phyloP scores from a whole-genome alignment of 2,113 vertebrate genomes.

The Talpa occidentalis region DNA sequence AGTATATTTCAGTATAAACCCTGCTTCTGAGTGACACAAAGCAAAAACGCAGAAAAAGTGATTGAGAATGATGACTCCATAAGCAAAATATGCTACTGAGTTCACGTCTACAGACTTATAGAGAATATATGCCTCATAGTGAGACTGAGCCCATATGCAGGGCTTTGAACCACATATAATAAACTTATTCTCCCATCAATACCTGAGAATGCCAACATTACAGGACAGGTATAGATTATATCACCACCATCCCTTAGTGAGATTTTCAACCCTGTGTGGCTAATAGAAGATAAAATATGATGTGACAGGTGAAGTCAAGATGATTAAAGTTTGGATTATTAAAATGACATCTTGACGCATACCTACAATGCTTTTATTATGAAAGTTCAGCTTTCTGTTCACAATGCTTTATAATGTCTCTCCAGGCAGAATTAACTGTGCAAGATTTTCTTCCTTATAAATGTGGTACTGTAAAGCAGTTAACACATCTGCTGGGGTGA shows the following conservation, averaged over 20 bases:
- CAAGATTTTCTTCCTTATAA: slow-evolving; percentile 45
- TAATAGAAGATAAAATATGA: slow-evolving; percentile 66
- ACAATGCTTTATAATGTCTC: slow-evolving; percentile 42
- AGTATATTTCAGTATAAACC: slow-evolving; percentile 23
- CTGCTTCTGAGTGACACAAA: slow-evolving; percentile 37
- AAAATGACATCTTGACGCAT: slow-evolving; percentile 63
- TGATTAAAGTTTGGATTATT: slow-evolving; percentile 68
- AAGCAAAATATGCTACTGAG: background rate
- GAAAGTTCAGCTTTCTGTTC: slow-evolving; percentile 56
- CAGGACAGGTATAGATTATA: slow-evolving; percentile 38
- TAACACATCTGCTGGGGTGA: slow-evolving; percentile 48
- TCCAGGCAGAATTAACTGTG: slow-evolving; percentile 57
- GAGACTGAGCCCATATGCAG: background rate
- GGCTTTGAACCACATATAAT: slow-evolving; percentile 31
- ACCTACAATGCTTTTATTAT: slow-evolving; percentile 59
- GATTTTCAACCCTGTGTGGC: slow-evolving; percentile 34
- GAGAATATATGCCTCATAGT: background rate
- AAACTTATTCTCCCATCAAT: slow-evolving; percentile 44
- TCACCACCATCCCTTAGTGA: background rate
- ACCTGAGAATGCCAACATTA: slow-evolving; percentile 40
- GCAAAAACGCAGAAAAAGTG: slow-evolving; percentile 47
- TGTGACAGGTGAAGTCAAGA: slow-evolving; percentile 47
- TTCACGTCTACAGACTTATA: slow-evolving; percentile 40
- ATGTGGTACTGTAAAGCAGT: slow-evolving; percentile 38
- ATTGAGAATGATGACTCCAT: slow-evolving; percentile 28